Percentiles rank a stretch among this genome's conserved stretches.
These are phyloP conservation scores for Enteromius anoplus DNA, from an alignment of 2,797 vertebrate species.

Conservation along the genomic window DNA sequence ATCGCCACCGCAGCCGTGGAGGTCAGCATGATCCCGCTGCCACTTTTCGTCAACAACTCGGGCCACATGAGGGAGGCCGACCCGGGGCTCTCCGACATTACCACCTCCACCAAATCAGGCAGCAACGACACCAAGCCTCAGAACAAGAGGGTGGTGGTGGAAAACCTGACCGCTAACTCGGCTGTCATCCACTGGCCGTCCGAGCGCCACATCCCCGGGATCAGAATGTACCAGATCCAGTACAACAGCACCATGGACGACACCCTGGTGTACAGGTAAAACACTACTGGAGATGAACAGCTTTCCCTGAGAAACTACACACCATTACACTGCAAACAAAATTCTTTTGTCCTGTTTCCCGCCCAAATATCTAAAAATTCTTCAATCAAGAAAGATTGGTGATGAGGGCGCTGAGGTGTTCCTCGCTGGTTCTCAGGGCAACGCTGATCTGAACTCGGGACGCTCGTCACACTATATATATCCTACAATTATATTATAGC, in stretches of 20 bases:
- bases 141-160: slow-evolving; percentile 84
- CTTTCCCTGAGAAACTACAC: too few species aligned
- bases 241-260: slow-evolving; percentile 94
- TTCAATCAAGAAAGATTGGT: too few species aligned
- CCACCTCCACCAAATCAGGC: slow-evolving; percentile 86
- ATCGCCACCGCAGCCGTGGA: slow-evolving; percentile 88
- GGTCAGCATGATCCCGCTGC: slow-evolving; percentile 88
- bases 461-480: too few species aligned
- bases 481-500: too few species aligned
- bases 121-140: slow-evolving; percentile 84
- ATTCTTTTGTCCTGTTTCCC: too few species aligned
- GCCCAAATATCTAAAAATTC: too few species aligned
- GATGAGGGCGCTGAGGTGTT: too few species aligned
- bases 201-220: slow-evolving; percentile 88
- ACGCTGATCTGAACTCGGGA: too few species aligned
- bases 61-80: slow-evolving; percentile 84
- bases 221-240: slow-evolving; percentile 96
- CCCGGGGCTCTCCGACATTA: slow-evolving; percentile 89
- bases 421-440: too few species aligned
- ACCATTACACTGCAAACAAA: too few species aligned
- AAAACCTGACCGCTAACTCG: slow-evolving; percentile 86
- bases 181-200: slow-evolving; percentile 92
- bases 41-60: slow-evolving; percentile 85
- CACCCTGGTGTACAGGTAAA: slow-evolving; percentile 91
- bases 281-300: too few species aligned